Percentiles rank a stretch among this genome's conserved stretches.
Evolutionary conservation across 2,797 vertebrate genomes (phyloP).

Genomic region (Taeniopygia guttata): DNA sequence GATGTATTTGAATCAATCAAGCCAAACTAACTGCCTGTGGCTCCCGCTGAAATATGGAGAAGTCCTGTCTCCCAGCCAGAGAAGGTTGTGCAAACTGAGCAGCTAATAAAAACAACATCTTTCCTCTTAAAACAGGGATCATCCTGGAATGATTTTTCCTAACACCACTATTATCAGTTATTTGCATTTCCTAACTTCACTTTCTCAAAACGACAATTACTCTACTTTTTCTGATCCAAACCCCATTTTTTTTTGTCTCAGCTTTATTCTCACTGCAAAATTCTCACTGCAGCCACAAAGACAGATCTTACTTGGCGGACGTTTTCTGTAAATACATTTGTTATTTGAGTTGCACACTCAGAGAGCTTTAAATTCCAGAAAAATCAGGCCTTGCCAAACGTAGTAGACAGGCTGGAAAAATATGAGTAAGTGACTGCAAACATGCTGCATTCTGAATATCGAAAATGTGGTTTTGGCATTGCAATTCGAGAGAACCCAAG

Average conservation of each 20-base stretch:
- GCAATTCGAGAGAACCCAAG: background rate
- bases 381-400: background rate
- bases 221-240: background rate
- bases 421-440: background rate
- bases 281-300: background rate
- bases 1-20: background rate
- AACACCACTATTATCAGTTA: background rate
- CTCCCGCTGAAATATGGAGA: background rate
- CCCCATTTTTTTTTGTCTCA: background rate
- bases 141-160: background rate
- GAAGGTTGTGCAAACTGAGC: background rate
- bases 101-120: background rate
- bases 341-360: background rate
- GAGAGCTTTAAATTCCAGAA: background rate
- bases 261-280: background rate
- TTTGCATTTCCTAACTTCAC: background rate
- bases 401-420: background rate
- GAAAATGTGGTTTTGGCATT: constrained; percentile 8
- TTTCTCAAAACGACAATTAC: background rate
- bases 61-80: background rate
- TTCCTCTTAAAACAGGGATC: background rate
- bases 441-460: background rate
- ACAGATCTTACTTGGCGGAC: background rate
- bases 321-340: background rate
- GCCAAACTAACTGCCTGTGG: background rate